Percentiles rank a stretch among this genome's conserved stretches.
Conservation (phyloP, 2,797 vertebrate genomes). For the Cichlasoma orientale region DNA sequence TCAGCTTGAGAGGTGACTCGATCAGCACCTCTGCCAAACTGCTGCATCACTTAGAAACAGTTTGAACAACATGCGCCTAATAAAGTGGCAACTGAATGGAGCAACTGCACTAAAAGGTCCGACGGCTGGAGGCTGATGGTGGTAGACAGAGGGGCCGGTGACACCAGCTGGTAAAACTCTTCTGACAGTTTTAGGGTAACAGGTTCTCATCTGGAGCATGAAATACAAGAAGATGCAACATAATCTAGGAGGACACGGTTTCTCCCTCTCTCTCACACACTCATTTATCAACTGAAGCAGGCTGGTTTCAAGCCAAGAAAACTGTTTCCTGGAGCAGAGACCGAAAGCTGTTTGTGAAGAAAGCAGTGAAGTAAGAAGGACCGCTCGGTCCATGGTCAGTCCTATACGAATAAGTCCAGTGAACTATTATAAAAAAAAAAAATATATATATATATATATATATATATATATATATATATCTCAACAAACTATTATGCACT, state of each 20-base stretch:
- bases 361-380: background rate
- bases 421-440: background rate
- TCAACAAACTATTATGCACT: background rate
- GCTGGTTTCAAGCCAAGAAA: slow-evolving; percentile 26
- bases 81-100: background rate
- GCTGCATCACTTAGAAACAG: background rate
- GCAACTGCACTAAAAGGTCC: background rate
- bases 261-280: background rate
- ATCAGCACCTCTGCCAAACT: background rate
- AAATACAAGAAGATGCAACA: slow-evolving; percentile 51
- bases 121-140: background rate
- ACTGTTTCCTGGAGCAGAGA: slow-evolving; percentile 15
- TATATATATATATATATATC: too few species aligned
- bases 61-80: background rate
- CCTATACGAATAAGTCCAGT: background rate
- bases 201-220: slow-evolving; percentile 23
- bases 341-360: background rate
- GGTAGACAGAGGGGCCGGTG: background rate
- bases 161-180: slow-evolving; percentile 31
- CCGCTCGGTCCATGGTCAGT: background rate
- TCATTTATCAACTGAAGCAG: slow-evolving; percentile 5
- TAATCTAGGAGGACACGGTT: slow-evolving; percentile 9
- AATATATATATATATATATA: too few species aligned
- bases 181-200: slow-evolving; percentile 41
- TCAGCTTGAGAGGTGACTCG: too few species aligned